Base-by-base conservation (phyloP, 2,888 invertebrate species). In the Limnephilus rhombicus region DNA sequence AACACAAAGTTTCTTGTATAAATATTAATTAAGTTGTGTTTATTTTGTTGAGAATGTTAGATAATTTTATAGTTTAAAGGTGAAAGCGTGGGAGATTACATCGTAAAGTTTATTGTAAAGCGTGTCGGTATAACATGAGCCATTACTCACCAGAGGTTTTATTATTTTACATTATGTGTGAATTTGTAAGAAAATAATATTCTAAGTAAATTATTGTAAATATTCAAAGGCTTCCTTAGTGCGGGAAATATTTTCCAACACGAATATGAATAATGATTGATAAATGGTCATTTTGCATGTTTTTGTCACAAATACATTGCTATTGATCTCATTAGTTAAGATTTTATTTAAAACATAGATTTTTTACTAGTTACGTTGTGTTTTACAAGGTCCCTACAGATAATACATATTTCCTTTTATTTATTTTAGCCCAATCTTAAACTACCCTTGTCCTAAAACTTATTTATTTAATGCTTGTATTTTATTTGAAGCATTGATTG, bases 51-150 rank as follows among this genome's bases (percentile, higher is more conserved):
- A 90, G 53, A 85, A 49, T 53, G 85, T 89, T 89, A 90, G 90
- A 82, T 90, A 90, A 90, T 85, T 90, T 90, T 85, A 90, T 90
- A 90, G 90, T 68, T 68, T 89, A 90, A 85, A 90, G 83, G 37
- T 90, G 31, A 68, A 18, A 13, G 37, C 53, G 53, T 37, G 34
- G 88, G 29, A 87, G 49, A 89, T 24, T 68, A 86, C 29, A 45
- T n/a, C n/a, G 34, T 87, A 87, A 85, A 41, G 87, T 87, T 87
- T 87, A 53, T 49, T 87, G 87, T 87, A 87, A 87, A 87, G 45
- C n/a, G 49, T 53, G 80, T 80, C 24, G 31, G 24, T 24, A 83
- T 18, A 49, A 49, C n/a, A 4, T 29, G 68, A 80, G 88, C 68
- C 80, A 89, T 89, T 80, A 89, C 80, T 89, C 34, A n/a, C 37